phyloP scores from a whole-genome alignment of 2,797 vertebrate genomes.

The Enteromius viviparus region DNA sequence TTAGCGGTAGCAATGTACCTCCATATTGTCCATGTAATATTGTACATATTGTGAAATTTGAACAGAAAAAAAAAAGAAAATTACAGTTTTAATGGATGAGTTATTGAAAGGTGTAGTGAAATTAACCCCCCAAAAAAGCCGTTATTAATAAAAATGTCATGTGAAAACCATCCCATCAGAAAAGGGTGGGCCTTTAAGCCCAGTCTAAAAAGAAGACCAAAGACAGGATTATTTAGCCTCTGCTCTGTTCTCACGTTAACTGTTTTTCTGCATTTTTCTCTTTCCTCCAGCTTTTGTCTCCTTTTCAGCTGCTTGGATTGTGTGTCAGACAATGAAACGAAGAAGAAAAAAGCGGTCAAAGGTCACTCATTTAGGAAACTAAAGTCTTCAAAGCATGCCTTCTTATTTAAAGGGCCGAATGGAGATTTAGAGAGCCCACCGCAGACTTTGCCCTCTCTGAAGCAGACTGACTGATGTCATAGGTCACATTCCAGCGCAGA shows the following conservation, averaged over 20 bases:
- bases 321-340: constrained; percentile 56
- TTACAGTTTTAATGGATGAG: neutral
- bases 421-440: constrained; percentile 63
- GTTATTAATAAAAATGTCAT: constrained; percentile 76
- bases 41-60: neutral
- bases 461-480: constrained; percentile 78
- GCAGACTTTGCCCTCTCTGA: constrained; percentile 77
- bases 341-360: constrained; percentile 51
- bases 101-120: neutral
- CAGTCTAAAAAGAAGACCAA: constrained; percentile 65
- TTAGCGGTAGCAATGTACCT: neutral
- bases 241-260: constrained; percentile 75
- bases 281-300: constrained; percentile 54
- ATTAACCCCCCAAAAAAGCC: constrained; percentile 67
- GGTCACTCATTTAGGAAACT: constrained; percentile 63
- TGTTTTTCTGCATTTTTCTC: constrained; percentile 67
- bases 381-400: constrained; percentile 65
- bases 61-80: neutral
- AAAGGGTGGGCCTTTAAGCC: constrained; percentile 45
- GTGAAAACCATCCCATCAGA: constrained; percentile 71
- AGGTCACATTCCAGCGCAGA: constrained; percentile 81
- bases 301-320: constrained; percentile 62
- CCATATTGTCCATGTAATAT: too few relatives aligned
- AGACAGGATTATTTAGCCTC: constrained; percentile 78
- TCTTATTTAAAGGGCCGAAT: constrained; percentile 65